Base-by-base conservation (phyloP, 2,888 invertebrate species). In the Hirtodrosophila alboralis region DNA sequence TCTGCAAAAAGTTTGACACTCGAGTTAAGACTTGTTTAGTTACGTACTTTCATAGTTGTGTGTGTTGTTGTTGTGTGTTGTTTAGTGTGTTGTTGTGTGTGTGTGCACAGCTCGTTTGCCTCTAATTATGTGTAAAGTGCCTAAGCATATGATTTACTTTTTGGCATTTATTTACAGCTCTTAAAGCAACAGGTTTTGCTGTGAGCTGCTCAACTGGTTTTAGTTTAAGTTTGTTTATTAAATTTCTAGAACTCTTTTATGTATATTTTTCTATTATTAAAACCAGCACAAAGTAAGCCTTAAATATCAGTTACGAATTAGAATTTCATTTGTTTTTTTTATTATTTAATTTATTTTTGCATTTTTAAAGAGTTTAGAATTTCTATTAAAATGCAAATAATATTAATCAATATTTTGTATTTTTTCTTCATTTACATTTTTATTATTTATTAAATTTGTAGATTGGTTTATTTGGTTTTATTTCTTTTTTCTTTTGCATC, bases 1-100 rank as follows among this genome's bases (percentile, higher is more conserved):
- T 84, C 81, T 76, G 81, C 84, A 80, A 76, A 83, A 83, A 86
- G 74, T 86, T 83, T 85, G 80, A 79, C 86, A 81, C 86, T 80
- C 63, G 73, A 83, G 80, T 70, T 72, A 66, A 75, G 80, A 63
- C 85, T 85, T 83, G 78, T 72, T 81, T 73, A 67, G 72, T 56
- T 61, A 38, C 36, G 41, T 60, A 37, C 60, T 51, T 54, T 36
- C 31, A 48, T 54, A 67, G 64, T 73, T 73, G 5, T 28, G 33
- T 57, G 31, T n/a, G 12, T 28, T 7, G 45, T 14, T 16, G 47
- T 37, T 23, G 9, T 28, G 33, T 57, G 27, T 12, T 28, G n/a
- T 49, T 13, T 16, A 43, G 27, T 41, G 10, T 49, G 41, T 60
- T 43, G 16, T 48, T 52, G 37, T 44, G 34, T 44, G 40, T 43